Evolutionary conservation across 2,113 vertebrate genomes (phyloP), one percentile per base, ranked within the genome.

Genomic region (Campylomormyrus tamandua): DNA sequence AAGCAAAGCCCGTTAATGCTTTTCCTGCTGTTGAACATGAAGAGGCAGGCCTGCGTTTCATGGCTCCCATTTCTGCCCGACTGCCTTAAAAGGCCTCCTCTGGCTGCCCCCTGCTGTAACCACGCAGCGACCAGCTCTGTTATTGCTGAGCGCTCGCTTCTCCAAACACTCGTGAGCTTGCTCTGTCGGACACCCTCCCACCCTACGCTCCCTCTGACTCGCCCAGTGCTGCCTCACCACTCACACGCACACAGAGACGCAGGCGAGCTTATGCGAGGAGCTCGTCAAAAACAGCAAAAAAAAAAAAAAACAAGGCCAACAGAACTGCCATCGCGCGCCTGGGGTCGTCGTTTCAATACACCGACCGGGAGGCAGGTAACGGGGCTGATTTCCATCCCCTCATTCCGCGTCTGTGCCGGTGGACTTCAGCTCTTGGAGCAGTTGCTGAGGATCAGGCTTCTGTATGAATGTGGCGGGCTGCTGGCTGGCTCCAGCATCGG

Each of bases 81-180:
- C 90, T 87, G 88, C 94, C 94, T 92, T 95, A 94, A 95, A 95
- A 94, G 94, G 93, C 92, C 90, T 94, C 93, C 91, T 24, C 88
- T 91, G 94, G 94, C 93, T 93, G 94, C 91, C 87, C 58, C 92
- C 92, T 77, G 87, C 87, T 93, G 92, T 90, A 90, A 91, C 92
- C 93, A 94, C 90, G 91, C 80, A 90, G 90, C 87, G 84, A 9
- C 89, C 15, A 49, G 91, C 91, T 94, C 94, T 96, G 92, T 96
- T 96, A 95, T 95, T 92, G 91, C 92, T 89, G 88, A 90, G 90
- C 66, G 80, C 91, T 56, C 92, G 90, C 90, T 93, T 94, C 93
- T 95, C 91, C 92, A 95, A 96, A 95, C 95, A 95, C 88, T 91
- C 80, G 11, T 88, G 87, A 83, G 83, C 50, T 31, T 45, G 21